Evolutionary conservation across 2,888 invertebrate species (phyloP), one percentile per base, ranked within the genome.

Genomic region (Caenorhabditis becei): DNA sequence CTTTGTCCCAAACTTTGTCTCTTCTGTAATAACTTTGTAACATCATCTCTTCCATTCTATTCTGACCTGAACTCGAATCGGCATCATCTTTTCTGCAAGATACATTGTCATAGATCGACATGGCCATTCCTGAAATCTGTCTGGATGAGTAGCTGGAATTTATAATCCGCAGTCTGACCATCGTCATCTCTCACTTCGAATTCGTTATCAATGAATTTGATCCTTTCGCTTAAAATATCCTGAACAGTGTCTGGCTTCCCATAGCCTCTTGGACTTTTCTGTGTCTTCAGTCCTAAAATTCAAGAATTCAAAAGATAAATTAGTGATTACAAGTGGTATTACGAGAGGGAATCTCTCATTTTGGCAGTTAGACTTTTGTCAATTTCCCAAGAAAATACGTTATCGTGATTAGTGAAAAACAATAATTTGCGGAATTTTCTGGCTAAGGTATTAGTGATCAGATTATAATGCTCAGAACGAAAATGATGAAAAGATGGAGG

Each of bases 21-120:
- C 80, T 37, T 81, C 80, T 67, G 58, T n/a, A 61, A 61, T 16
- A 61, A 41, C 16, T 28, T 37, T 47, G 16, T 35, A 18, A 37
- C 47, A 56, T 37, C 53, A 24, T 1, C 18, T 58, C 16, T 35
- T 41, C 41, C 2, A 11, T 41, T 41, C 41, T 41, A 14, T 26
- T 28, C 44, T 32, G 51, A 77, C 77, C 77, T 59, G 70, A 77
- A 49, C 79, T 69, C 26, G 66, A 66, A n/a, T 77, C 80, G 2
- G 51, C 65, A 26, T 77, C 77, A 71, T 77, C 80, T 54, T 70
- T 74, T 7, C 74, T 56, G 23, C 77, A 82, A 1, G 82, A 82
- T 3, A 77, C 77, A 65, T 82, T 82, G 35, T 82, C 82, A 37
- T 82, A 82, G 49, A 82, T 82, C 49, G 82, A 82, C 77, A 82